A percentile compares a stretch with the other conserved stretches of the same genome.
Evolutionary conservation across 2,113 vertebrate genomes (phyloP).

Genomic region (Petaurus breviceps): DNA sequence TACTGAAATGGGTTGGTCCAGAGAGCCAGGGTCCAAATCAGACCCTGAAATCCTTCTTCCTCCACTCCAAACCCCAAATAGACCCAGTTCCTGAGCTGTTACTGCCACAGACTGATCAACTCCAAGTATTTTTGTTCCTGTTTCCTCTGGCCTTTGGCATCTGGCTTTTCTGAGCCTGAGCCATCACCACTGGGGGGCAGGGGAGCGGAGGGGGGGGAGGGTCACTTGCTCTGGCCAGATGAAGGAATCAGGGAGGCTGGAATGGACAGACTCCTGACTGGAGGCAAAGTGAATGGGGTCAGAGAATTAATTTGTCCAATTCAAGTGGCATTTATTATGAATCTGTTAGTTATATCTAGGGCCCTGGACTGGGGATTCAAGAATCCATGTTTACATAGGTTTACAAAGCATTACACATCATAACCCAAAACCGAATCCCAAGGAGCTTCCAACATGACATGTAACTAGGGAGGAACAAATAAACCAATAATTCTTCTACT

Average conservation of each 20-base stretch:
- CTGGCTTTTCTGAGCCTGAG: background rate
- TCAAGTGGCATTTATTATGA: background rate
- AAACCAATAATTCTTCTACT: background rate
- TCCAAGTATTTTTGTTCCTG: background rate
- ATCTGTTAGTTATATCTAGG: background rate
- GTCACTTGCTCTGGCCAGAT: background rate
- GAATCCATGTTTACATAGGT: background rate
- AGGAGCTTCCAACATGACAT: background rate
- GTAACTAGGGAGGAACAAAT: background rate
- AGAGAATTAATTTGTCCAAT: background rate
- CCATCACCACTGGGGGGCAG: background rate
- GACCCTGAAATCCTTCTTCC: background rate
- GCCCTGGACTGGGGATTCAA: background rate
- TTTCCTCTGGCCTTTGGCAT: background rate
- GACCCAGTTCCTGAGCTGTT: background rate
- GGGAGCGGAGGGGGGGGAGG: background rate
- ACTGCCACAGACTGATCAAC: background rate
- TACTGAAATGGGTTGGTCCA: background rate
- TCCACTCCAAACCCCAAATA: background rate
- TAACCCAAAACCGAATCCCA: background rate
- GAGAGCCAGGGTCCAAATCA: background rate
- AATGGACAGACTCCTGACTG: background rate
- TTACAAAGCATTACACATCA: background rate
- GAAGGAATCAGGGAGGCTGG: background rate
- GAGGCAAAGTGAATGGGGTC: background rate